Conservation (phyloP, 1,140 invertebrate genomes). For the Aphaenogaster rudis region DNA sequence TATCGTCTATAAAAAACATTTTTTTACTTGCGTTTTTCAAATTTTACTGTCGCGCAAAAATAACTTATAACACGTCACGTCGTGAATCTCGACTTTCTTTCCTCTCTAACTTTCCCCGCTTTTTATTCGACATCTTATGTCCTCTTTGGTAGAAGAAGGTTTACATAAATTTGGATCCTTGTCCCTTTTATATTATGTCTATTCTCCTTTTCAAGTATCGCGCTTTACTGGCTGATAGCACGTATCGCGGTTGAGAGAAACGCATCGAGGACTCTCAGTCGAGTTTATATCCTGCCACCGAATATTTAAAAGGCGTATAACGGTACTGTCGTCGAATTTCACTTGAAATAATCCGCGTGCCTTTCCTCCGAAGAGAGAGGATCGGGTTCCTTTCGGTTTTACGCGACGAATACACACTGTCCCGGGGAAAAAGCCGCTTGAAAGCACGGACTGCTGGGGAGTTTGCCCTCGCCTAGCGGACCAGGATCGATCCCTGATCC, state of each 20-base stretch:
- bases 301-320: slow-evolving; percentile 24
- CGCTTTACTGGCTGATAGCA: slow-evolving; percentile 34
- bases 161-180: slow-evolving; percentile 50
- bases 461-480: slow-evolving; percentile 44
- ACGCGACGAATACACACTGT: slow-evolving; percentile 32
- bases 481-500: slow-evolving; percentile 69
- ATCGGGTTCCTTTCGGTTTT: slow-evolving; percentile 51
- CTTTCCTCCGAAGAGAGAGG: slow-evolving; percentile 10
- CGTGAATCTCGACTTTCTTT: slow-evolving; percentile 10
- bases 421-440: slow-evolving; percentile 41
- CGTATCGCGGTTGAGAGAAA: slow-evolving; percentile 36
- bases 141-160: not conserved
- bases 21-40: not conserved
- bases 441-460: slow-evolving; percentile 55
- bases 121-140: slow-evolving; percentile 8
- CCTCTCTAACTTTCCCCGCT: not conserved
- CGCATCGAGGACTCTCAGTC: slow-evolving; percentile 31
- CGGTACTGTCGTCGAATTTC: slow-evolving; percentile 31
- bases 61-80: slow-evolving; percentile 20
- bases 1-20: not conserved
- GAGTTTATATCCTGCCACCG: slow-evolving; percentile 41
- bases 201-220: slow-evolving; percentile 41
- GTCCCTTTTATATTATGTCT: slow-evolving; percentile 41
- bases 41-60: slow-evolving; percentile 20
- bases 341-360: slow-evolving; percentile 56